Evolutionary conservation across 2,113 vertebrate genomes (phyloP).

Genomic region (Takifugu flavidus): DNA sequence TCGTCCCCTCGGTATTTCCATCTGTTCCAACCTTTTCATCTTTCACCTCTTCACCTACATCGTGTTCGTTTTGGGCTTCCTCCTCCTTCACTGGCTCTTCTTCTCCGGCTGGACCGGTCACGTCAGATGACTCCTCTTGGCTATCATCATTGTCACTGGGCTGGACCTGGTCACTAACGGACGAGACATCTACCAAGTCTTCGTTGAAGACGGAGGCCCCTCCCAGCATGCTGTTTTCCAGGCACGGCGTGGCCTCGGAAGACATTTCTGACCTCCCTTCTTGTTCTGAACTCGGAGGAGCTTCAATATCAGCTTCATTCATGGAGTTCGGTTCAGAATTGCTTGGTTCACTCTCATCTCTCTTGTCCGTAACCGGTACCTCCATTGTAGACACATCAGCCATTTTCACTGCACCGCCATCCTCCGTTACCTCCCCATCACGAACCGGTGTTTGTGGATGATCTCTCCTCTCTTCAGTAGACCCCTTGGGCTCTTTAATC

Average conservation of each 20-base stretch:
- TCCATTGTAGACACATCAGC: constrained; percentile 10
- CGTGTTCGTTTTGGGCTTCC: constrained; percentile 44
- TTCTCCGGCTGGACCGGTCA: constrained; percentile 44
- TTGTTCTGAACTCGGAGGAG: constrained; percentile 11
- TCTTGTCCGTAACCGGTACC: constrained; percentile 15
- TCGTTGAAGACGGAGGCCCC: constrained; percentile 56
- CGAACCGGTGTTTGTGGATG: constrained; percentile 2
- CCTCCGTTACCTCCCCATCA: not conserved
- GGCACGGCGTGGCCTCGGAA: constrained; percentile 40
- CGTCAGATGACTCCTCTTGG: constrained; percentile 60
- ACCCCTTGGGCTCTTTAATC: constrained; percentile 13
- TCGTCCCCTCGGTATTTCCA: constrained; percentile 4
- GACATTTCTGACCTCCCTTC: constrained; percentile 4
- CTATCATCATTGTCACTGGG: constrained; percentile 51
- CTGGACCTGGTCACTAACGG: constrained; percentile 48
- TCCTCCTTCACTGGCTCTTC: constrained; percentile 50
- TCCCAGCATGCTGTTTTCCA: constrained; percentile 34
- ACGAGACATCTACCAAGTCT: constrained; percentile 48
- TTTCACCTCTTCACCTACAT: constrained; percentile 35
- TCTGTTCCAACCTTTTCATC: constrained; percentile 25
- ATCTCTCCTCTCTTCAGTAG: constrained; percentile 1
- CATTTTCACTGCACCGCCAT: not conserved
- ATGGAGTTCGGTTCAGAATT: constrained; percentile 37
- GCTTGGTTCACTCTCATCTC: constrained; percentile 10
- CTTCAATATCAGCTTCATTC: constrained; percentile 34